Evolutionary conservation across 1,140 invertebrate species (phyloP), one percentile per base, ranked within the genome.

Genomic region (Aphelenchoides besseyi): DNA sequence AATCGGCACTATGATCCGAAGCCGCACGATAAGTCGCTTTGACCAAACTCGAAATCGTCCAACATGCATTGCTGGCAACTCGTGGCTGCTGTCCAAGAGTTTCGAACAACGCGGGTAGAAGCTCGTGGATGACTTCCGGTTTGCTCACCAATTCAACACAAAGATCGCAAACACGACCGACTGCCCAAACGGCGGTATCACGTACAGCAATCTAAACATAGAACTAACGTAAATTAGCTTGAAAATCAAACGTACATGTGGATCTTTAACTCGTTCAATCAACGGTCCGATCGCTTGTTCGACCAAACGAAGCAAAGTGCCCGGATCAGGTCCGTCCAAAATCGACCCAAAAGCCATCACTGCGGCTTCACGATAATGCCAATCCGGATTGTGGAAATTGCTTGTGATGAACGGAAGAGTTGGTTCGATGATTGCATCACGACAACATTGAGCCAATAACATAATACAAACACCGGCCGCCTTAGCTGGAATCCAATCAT

Each of bases 401-500:
- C 91, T 89, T 82, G 93, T 92, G 41, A 99, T 93, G 85, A 98
- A 99, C n/a, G 95, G 95, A 80, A 99, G 86, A 9, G 98, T 94
- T 86, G 91, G 90, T 1, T 90, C 90, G n/a, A 99, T 92, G 77
- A 99, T 95, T 79, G 91, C 92, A 86, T 98, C 94, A 86, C 97
- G 95, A 85, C 94, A 97, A 82, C 95, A 98, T 30, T 93, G 92
- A 29, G 97, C 91, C 73, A 99, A 87, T 16, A 99, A 87, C 94
- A 98, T 98, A 0, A 99, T 87, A 86, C 96, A 99, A n/a, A 99
- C 96, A 29, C 96, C 95, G 29, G 97, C 94, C 2, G 97, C 94
- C 88, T 99, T 99, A 73, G 94, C 92, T 3, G 97, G 97, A 87
- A 97, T 98, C 97, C 97, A 99, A 82, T 97, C 95, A 85, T 99